Percentiles rank a stretch among this genome's conserved stretches.
Conservation (phyloP, 2,888 invertebrate genomes). For the Sycophila texana region DNA sequence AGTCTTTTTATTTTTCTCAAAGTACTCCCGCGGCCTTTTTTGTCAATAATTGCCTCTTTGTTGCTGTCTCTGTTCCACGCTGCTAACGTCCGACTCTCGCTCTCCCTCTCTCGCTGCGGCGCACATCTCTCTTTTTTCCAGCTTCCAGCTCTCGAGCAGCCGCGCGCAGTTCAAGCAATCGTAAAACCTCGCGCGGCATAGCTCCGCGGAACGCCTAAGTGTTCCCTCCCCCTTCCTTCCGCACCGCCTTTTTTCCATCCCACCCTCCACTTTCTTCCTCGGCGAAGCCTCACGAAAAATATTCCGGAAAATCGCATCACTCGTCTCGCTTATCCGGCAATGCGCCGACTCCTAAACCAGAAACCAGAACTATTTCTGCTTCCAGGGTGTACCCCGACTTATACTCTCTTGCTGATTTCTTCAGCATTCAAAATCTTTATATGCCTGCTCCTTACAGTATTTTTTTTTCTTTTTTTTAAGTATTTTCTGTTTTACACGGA, state of each 20-base stretch:
- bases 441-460: too few relatives aligned
- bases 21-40: constrained; percentile 42
- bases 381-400: too few relatives aligned
- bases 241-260: constrained; percentile 9
- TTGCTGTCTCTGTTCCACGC: constrained; percentile 43
- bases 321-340: constrained; percentile 49
- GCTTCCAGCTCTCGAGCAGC: constrained; percentile 19
- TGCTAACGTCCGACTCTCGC: background rate
- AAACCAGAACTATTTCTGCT: too few relatives aligned
- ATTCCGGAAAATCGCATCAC: constrained; percentile 53
- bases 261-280: constrained; percentile 5
- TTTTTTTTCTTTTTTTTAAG: too few relatives aligned
- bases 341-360: too few relatives aligned
- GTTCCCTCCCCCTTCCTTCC: constrained; percentile 20
- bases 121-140: constrained; percentile 19
- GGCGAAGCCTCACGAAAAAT: constrained; percentile 24
- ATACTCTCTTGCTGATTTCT: too few relatives aligned
- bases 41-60: constrained; percentile 54
- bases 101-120: constrained; percentile 14
- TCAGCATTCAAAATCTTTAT: too few relatives aligned
- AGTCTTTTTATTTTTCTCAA: constrained; percentile 23
- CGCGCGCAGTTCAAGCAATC: constrained; percentile 44
- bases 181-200: constrained; percentile 52
- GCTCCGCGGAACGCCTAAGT: constrained; percentile 43
- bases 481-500: too few relatives aligned